Conservation (phyloP, 2,888 invertebrate genomes). For the Ophion slaviceki region DNA sequence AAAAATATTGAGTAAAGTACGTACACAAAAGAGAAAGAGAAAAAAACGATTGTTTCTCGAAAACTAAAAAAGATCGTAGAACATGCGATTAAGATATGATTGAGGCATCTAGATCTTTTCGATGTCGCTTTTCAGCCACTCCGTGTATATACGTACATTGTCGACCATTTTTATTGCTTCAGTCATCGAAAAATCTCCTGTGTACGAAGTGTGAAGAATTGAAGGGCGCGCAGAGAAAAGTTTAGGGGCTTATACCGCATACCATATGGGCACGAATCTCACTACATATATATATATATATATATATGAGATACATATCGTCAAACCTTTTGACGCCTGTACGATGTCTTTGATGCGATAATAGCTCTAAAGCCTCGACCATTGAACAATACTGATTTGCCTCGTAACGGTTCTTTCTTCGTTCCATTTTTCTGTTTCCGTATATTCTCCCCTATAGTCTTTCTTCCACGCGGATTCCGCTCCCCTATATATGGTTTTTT, state of each 20-base stretch:
- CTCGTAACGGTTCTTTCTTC: slow-evolving; percentile 64
- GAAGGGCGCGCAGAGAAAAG: no score
- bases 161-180: slow-evolving; percentile 40
- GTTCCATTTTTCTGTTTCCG: slow-evolving; percentile 54
- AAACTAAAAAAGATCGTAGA: no score
- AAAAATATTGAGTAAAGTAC: no score
- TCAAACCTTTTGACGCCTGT: slow-evolving; percentile 4
- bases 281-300: no score
- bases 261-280: no score
- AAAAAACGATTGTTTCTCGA: no score
- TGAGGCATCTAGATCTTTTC: no score
- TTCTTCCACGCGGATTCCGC: slow-evolving; percentile 25
- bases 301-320: neutral
- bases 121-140: neutral
- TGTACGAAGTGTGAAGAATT: neutral
- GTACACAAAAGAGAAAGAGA: no score
- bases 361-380: slow-evolving; percentile 38
- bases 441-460: slow-evolving; percentile 36
- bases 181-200: slow-evolving; percentile 16
- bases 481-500: slow-evolving; percentile 31
- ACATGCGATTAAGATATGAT: no score
- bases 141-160: neutral
- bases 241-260: no score
- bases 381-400: slow-evolving; percentile 62
- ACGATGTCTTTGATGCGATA: slow-evolving; percentile 44